A percentile compares a stretch with the other conserved stretches of the same genome.
Evolutionary conservation across 2,888 invertebrate species (phyloP).

Genomic region (Harpalus rufipes): DNA sequence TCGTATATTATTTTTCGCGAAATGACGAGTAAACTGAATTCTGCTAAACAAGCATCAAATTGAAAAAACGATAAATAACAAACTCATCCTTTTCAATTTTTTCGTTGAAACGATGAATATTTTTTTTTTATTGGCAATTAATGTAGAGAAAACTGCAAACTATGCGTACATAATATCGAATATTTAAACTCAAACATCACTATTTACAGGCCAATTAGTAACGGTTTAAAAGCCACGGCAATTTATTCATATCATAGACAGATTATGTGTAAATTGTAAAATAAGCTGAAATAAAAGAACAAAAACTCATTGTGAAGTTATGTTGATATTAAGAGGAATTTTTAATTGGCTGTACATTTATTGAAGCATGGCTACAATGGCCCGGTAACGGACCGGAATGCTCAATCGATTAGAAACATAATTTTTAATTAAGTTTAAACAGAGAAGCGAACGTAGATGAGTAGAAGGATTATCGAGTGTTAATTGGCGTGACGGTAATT

Average conservation of each 20-base stretch:
- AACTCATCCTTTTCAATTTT: too few species aligned
- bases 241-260: conserved; percentile 6
- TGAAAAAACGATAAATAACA: too few species aligned
- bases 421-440: conserved; percentile 64
- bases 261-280: conserved; percentile 10
- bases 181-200: not conserved
- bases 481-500: conserved; percentile 39
- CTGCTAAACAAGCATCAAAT: too few species aligned
- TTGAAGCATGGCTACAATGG: not conserved
- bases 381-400: not conserved
- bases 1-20: too few species aligned
- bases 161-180: not conserved
- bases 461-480: conserved; percentile 36
- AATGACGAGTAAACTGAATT: too few species aligned
- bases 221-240: not conserved
- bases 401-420: conserved; percentile 57
- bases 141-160: not conserved
- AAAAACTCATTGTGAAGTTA: conserved; percentile 1
- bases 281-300: conserved; percentile 19
- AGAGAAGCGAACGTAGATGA: conserved; percentile 25
- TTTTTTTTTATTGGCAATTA: not conserved
- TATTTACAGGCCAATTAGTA: not conserved
- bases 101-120: not conserved
- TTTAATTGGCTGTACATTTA: conserved; percentile 35
- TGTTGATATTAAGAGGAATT: not conserved